Evolutionary conservation across 2,797 vertebrate genomes (phyloP), one percentile per base, ranked within the genome.

Genomic region (Dendrocincla fuliginosa): DNA sequence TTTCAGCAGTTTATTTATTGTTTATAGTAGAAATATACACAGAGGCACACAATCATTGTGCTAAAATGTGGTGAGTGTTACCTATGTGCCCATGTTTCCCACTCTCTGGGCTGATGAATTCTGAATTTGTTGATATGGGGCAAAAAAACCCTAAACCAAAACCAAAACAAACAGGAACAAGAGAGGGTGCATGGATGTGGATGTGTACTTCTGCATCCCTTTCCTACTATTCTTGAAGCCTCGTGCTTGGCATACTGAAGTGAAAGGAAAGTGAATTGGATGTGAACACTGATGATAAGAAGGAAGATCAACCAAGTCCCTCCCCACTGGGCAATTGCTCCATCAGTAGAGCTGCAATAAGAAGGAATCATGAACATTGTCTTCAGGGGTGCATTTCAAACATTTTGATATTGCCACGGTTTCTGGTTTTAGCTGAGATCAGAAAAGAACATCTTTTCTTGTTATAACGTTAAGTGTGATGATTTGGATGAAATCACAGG

Each of bases 41-140:
- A 63, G 3, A 86, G 22, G 11, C 35, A 64, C 16, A 8, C 5
- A 67, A 44, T 7, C 1, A 1, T 17, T 27, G 16, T 1, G 0
- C 7, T 74, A 67, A 63, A 47, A 84, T 24, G 13, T 30, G 6
- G 2, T 28, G 9, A 41, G 9, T 27, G 2, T 24, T 89, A 44
- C 46, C 87, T 69, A 11, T 39, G 7, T 57, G 18, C 9, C 33
- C 22, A 2, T 17, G 8, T 76, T 63, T 84, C 32, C 64, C 13
- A n/a, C 13, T 71, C 1, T 2, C 19, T 57, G 30, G 16, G 37
- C 18, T 71, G 16, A 11, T 24, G 9, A 35, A 75, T 68, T 69
- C 55, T 42, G 23, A 64, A 78, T 64, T 71, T 82, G 10, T 78
- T 89, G 8, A 22, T 15, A 6, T 5, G 30, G 81, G 12, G 4